These are phyloP conservation scores for Rhabdornis inornatus DNA, from an alignment of 2,113 vertebrate genomes.

Conservation along the genomic window DNA sequence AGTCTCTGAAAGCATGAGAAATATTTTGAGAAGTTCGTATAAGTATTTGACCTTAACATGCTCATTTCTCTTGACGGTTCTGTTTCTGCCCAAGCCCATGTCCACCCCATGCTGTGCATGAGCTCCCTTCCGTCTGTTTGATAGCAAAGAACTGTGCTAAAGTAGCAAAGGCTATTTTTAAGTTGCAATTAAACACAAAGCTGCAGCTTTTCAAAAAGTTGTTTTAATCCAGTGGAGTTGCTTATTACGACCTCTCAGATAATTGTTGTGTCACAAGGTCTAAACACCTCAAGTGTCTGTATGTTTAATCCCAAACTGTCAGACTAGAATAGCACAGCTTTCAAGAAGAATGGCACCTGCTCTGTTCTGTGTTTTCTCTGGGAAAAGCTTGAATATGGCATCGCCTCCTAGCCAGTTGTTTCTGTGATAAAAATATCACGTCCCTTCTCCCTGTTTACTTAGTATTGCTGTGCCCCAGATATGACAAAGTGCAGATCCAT, in stretches of 20 bases:
- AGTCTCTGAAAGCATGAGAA: neutral
- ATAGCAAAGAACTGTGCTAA: neutral
- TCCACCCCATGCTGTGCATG: rapidly evolving
- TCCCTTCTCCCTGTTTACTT: conserved; percentile 14
- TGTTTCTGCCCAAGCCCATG: neutral
- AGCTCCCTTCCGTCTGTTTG: neutral
- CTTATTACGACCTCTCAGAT: neutral
- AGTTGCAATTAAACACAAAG: neutral
- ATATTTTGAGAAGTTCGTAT: neutral
- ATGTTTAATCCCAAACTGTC: neutral
- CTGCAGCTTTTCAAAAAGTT: neutral
- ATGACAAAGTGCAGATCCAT: conserved; percentile 31
- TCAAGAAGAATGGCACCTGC: neutral
- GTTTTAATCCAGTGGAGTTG: neutral
- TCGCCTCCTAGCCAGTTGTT: conserved; percentile 15
- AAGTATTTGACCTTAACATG: neutral
- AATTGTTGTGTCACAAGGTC: neutral
- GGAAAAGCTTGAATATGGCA: neutral
- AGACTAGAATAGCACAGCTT: neutral
- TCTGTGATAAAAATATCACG: conserved; percentile 39
- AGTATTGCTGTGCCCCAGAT: conserved; percentile 46
- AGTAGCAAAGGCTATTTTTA: neutral
- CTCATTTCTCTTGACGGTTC: neutral
- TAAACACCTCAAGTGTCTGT: neutral
- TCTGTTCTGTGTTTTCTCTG: neutral